Base-by-base conservation (phyloP, 2,888 invertebrate genomes). In the Hoplodrina blanda region DNA sequence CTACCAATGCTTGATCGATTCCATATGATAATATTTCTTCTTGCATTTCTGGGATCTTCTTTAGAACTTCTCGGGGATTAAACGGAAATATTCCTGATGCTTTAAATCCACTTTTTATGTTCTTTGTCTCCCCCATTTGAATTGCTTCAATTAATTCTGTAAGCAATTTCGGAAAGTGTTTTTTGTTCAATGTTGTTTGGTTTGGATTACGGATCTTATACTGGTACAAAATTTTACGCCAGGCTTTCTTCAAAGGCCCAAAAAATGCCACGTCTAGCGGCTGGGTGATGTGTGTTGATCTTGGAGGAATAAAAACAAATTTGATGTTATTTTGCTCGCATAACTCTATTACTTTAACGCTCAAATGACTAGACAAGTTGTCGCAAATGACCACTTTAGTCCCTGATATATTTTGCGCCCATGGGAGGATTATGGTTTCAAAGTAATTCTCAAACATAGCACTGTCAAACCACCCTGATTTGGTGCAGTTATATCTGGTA, bases 391-490 rank as follows among this genome's bases (percentile, higher is more conserved):
- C 59, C 17, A 46, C 59, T 25, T 59, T 59, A 44, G 25, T 44
- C 5, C 46, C 46, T 44, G 10, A 20, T 1, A 7, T 44, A 11
- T 44, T 46, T 44, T 46, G 20, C 13, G 46, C 44, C 59, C 59
- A 46, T 25, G n/a, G 30, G n/a, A 69, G 4, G 0, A 69, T 57
- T 25, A 69, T 62, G 1, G 49, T 62, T 65, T 65, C 41, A 33
- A 73, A 73, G 17, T 69, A 69, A 55, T 69, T 30, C 3, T 65
- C 65, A 15, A 73, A 73, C 53, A 65, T 62, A 4, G 69, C 53
- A 13, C 53, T 61, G 37, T 73, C 69, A 30, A 69, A 73, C 73
- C 65, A 65, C 11, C 73, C 73, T 1, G 68, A 68, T 53, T 62
- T 65, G 13, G 65, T 65, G 13, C 69, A 50, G 33, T 69, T 69